Percentiles rank a stretch among this genome's conserved stretches.
Conservation (phyloP, 2,113 vertebrate species). For the Sakesphorus luctuosus region DNA sequence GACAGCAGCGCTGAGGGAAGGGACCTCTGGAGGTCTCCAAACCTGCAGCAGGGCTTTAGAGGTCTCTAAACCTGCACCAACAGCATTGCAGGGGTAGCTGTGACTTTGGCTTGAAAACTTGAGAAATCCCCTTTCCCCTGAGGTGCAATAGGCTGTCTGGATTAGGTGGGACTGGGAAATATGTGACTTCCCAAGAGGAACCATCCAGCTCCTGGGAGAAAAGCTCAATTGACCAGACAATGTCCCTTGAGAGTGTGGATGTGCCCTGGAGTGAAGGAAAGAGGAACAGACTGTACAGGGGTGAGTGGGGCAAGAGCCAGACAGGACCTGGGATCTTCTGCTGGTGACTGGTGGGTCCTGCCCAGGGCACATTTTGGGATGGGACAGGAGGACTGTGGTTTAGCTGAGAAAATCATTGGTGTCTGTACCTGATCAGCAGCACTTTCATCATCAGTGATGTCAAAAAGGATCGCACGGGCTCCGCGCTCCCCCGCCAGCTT, state of each 20-base stretch:
- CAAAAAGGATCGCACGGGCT: slow-evolving; percentile 94
- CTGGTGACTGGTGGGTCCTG: neutral
- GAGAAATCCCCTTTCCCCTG: neutral
- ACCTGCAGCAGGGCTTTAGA: neutral
- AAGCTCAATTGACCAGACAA: neutral
- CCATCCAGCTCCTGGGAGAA: neutral
- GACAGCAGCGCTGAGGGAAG: neutral
- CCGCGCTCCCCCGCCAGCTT: slow-evolving; percentile 92
- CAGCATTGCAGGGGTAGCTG: neutral
- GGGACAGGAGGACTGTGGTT: neutral
- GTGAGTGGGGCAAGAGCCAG: neutral
- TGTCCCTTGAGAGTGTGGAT: neutral
- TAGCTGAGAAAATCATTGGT: neutral
- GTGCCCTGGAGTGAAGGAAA: neutral
- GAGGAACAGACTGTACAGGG: neutral
- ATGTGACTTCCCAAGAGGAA: neutral
- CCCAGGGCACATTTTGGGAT: neutral
- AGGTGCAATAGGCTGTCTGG: neutral
- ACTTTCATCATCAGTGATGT: slow-evolving; percentile 88
- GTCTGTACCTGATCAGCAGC: slow-evolving; percentile 87
- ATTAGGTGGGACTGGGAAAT: neutral
- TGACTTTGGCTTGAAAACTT: neutral
- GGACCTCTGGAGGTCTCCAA: neutral
- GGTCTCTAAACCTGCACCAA: neutral
- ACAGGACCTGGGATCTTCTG: neutral